phyloP scores from a whole-genome alignment of 2,113 vertebrate genomes.

The Dicrurus megarhynchus region DNA sequence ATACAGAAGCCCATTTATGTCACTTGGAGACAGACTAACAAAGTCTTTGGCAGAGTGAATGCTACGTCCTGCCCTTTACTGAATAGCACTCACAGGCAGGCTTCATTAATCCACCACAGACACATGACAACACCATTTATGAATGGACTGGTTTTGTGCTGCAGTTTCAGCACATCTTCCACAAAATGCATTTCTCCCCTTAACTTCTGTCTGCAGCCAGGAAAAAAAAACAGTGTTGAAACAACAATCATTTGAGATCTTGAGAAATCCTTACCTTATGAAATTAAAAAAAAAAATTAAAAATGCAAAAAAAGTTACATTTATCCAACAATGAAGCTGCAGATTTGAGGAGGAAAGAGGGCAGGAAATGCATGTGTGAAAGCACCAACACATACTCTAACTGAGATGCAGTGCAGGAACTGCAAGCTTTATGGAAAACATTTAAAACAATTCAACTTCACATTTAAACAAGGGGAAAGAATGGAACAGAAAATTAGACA shows the following conservation, averaged over 20 bases:
- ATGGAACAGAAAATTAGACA: conserved; percentile 23
- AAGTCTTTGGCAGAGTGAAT: neutral
- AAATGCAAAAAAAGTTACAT: neutral
- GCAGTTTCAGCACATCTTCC: neutral
- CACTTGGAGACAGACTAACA: neutral
- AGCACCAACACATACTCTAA: neutral
- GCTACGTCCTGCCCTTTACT: neutral
- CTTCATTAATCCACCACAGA: conserved; percentile 16
- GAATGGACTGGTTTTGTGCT: neutral
- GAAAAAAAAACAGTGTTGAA: neutral
- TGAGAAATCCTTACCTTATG: neutral
- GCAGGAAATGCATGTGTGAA: conserved; percentile 1
- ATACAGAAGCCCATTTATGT: neutral
- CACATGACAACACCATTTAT: neutral
- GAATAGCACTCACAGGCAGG: neutral
- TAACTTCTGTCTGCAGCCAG: neutral
- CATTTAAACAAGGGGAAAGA: conserved; percentile 25
- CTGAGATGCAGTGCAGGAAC: neutral
- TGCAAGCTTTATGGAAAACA: neutral
- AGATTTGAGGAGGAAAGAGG: neutral
- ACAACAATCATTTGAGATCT: neutral
- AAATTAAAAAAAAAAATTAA: neutral
- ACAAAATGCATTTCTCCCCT: neutral
- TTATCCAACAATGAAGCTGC: neutral
- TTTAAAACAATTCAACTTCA: neutral